phyloP scores from a whole-genome alignment of 2,888 invertebrate species.

The Halictus ligatus region DNA sequence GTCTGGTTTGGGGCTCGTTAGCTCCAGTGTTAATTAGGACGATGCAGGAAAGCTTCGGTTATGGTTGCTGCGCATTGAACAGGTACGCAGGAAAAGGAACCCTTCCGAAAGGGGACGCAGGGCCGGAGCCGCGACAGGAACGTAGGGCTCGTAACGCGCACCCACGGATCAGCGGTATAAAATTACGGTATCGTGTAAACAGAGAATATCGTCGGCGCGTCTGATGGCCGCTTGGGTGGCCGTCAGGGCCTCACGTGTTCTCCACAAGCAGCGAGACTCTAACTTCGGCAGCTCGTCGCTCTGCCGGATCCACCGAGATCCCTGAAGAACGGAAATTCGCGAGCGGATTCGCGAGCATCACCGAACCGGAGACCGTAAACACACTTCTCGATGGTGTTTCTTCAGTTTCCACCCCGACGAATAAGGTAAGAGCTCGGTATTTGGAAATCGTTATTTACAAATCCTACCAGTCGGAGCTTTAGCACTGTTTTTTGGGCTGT shows the following conservation, averaged over 20 bases:
- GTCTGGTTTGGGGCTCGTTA: not conserved
- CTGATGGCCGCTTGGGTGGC: constrained; percentile 82
- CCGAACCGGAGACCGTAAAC: constrained; percentile 8
- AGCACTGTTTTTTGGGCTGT: not conserved
- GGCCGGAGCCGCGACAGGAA: constrained; percentile 50
- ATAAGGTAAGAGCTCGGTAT: not conserved
- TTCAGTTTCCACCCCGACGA: not conserved
- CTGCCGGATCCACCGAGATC: constrained; percentile 44
- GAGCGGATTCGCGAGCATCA: not conserved
- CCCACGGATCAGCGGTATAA: constrained; percentile 81
- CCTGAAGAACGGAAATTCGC: constrained; percentile 30
- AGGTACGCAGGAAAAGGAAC: constrained; percentile 29
- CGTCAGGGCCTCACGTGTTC: constrained; percentile 79
- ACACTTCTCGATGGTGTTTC: constrained; percentile 7
- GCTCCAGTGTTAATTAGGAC: not conserved
- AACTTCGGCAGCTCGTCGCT: constrained; percentile 47
- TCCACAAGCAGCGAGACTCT: constrained; percentile 73
- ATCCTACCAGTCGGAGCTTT: not conserved
- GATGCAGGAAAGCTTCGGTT: not conserved
- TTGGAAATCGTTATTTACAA: not conserved
- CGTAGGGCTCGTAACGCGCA: constrained; percentile 65
- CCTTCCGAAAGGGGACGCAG: not conserved
- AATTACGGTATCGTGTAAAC: constrained; percentile 82
- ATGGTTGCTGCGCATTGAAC: not conserved
- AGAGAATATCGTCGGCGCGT: constrained; percentile 81